Evolutionary conservation across 2,797 vertebrate genomes (phyloP), one percentile per base, ranked within the genome.

Genomic region (Malacoctenus gilli): DNA sequence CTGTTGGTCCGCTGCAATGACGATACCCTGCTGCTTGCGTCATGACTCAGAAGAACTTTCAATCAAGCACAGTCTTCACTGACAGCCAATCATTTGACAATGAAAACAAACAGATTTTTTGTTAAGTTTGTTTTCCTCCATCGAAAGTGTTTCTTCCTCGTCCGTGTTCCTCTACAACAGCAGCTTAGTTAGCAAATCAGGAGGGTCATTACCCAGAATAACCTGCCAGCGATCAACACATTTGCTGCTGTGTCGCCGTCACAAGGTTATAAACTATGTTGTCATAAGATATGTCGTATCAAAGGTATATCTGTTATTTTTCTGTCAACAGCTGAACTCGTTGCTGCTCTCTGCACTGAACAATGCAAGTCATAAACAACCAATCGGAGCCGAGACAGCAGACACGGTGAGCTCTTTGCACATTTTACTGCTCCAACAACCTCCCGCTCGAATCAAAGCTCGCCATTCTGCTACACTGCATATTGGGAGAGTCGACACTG

Each of bases 281-380:
- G 59, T 68, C 31, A 40, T 40, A n/a, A 51, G 47, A 28, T 32
- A 12, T 36, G 41, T 49, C 56, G 15, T 35, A 44, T 12, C 13
- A 15, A 11, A 30, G 12, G 19, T 46, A 37, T 42, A 64, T 36
- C 25, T 72, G n/a, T 11, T n/a, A n/a, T 8, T 22, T 28, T 48
- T 52, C 66, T 62, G 55, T 41, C 49, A 55, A 37, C 40, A 14
- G 41, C 31, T 3, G 4, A 37, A 13, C 36, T 62, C 4, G 37
- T 68, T 51, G 63, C 66, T 4, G 22, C 8, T 4, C 4, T 69
- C 40, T n/a, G 25, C 30, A 43, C 47, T 57, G 54, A 77, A 59
- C 65, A 67, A 65, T 54, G 50, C 42, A 44, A 52, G 39, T 75
- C 68, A 58, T 55, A 73, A 80, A 84, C 66, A 82, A 74, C 60